Evolutionary conservation across 1,140 invertebrate genomes (phyloP), one percentile per base, ranked within the genome.

Genomic region (Rhopalosiphum padi): DNA sequence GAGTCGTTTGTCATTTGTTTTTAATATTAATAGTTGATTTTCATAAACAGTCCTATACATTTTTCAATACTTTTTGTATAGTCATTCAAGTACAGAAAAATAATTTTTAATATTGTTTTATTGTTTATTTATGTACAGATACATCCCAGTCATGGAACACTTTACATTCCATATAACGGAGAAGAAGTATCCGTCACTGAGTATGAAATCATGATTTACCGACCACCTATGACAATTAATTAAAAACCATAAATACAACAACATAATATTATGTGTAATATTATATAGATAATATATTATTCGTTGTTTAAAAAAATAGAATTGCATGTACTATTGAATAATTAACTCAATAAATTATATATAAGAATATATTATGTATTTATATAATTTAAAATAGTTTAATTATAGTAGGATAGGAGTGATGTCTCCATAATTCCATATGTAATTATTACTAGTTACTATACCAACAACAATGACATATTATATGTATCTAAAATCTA

Each of bases 91-190:
- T n/a, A 15, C 0, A 21, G 0, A 18, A 18, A 77, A 77, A 18
- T 21, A n/a, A 22, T n/a, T 51, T 43, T 55, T 87, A 8, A 23
- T 87, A 21, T 93, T 86, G 4, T 37, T 41, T 9, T 53, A 30
- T 92, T 83, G 30, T 55, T 94, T 88, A 87, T 94, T 94, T 77
- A 18, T 77, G 9, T 77, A 77, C 94, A 98, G 95, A 96, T 98
- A 2, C 97, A 97, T 94, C 96, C 97, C 0, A 97, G 97, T 3
- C 97, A 97, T 94, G 96, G 95, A 8, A 96, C 96, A 4, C 96
- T 96, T 93, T 98, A 98, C 95, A 97, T 98, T 95, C 96, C 97
- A 21, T 98, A 96, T 94, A 96, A 95, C 18, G 97, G 97, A 92
- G 94, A 96, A 94, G 97, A 98, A 95, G 92, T 98, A 46, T 96